These are phyloP conservation scores for Diabrotica virgifera DNA, from an alignment of 1,140 invertebrate species.

Conservation along the genomic window DNA sequence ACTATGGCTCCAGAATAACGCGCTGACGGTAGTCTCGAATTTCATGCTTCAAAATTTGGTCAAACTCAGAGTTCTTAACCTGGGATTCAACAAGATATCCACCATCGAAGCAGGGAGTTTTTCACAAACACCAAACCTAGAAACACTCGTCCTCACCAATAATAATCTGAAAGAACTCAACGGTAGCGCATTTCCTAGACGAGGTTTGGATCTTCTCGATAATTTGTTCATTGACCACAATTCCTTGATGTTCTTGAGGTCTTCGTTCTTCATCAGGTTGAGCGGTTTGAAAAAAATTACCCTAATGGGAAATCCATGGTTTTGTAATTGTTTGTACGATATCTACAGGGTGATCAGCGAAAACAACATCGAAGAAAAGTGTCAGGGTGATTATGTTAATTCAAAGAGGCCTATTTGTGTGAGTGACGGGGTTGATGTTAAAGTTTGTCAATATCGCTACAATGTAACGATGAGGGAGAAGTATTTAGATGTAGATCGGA, in stretches of 20 bases:
- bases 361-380: slow-evolving; percentile 18
- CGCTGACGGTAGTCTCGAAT: slow-evolving; percentile 12
- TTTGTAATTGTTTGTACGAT: slow-evolving; percentile 26
- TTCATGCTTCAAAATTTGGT: slow-evolving; percentile 20
- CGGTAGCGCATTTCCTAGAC: slow-evolving; percentile 18
- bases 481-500: not conserved
- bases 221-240: slow-evolving; percentile 26
- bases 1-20: slow-evolving; percentile 24
- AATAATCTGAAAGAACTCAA: slow-evolving; percentile 20
- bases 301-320: slow-evolving; percentile 30
- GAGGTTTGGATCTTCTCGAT: slow-evolving; percentile 6
- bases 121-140: slow-evolving; percentile 13
- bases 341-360: slow-evolving; percentile 20
- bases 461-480: slow-evolving; percentile 5
- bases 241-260: slow-evolving; percentile 23
- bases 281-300: slow-evolving; percentile 18
- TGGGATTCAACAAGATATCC: slow-evolving; percentile 22
- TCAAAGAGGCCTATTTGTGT: slow-evolving; percentile 27
- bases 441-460: slow-evolving; percentile 19
- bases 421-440: not conserved
- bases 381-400: slow-evolving; percentile 22
- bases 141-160: slow-evolving; percentile 16
- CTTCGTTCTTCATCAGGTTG: slow-evolving; percentile 20
- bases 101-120: slow-evolving; percentile 17
- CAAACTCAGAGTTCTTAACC: slow-evolving; percentile 22